phyloP scores from a whole-genome alignment of 2,797 vertebrate genomes.

The Pitangus sulphuratus region DNA sequence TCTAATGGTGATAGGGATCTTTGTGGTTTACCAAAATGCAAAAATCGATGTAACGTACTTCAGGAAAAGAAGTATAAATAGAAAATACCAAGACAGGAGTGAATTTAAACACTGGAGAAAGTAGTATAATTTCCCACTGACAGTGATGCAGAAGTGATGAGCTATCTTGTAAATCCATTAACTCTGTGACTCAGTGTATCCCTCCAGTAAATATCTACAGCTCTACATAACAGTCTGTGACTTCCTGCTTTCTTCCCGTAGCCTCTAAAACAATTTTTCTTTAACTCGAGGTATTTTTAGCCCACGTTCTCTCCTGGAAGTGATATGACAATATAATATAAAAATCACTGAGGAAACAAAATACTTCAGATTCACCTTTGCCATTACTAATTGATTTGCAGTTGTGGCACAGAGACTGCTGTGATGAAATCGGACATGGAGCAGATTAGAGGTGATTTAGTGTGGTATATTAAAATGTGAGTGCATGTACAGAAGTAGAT shows the following conservation, averaged over 20 bases:
- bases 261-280: neutral
- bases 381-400: neutral
- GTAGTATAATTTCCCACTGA: neutral
- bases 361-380: neutral
- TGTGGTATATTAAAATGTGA: neutral
- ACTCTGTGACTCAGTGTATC: neutral
- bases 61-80: neutral
- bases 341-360: neutral
- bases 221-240: neutral
- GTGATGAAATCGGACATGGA: neutral
- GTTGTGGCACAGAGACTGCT: neutral
- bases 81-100: neutral
- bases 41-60: slow-evolving; percentile 7
- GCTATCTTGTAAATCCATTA: neutral
- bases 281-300: neutral
- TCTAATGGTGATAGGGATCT: neutral
- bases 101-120: neutral
- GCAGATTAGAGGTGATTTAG: neutral
- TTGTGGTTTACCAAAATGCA: neutral
- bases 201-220: neutral
- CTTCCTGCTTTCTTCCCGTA: neutral
- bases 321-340: neutral
- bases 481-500: neutral
- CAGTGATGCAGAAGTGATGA: neutral
- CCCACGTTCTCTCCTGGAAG: neutral